Percentiles rank a stretch among this genome's conserved stretches.
phyloP scores from a whole-genome alignment of 1,140 invertebrate genomes.

The Dendrolimus kikuchii region DNA sequence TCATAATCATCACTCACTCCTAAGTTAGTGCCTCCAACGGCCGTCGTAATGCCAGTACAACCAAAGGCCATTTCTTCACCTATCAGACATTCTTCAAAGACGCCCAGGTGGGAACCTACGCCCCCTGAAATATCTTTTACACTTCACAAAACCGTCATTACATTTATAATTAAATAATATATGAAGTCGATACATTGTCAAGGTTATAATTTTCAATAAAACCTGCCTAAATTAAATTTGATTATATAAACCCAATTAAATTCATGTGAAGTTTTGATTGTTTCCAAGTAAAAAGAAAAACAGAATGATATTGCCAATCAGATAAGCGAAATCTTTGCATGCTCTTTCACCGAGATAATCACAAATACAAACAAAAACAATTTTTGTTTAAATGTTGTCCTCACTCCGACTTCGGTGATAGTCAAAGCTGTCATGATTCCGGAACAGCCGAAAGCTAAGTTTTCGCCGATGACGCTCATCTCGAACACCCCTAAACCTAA shows the following conservation, averaged over 20 bases:
- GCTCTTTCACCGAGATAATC: slow-evolving; percentile 6
- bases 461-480: slow-evolving; percentile 36
- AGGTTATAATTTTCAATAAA: too few species aligned
- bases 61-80: slow-evolving; percentile 30
- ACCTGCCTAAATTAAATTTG: too few species aligned
- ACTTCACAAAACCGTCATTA: background rate
- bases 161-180: too few species aligned
- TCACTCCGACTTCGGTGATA: slow-evolving; percentile 59
- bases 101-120: slow-evolving; percentile 21
- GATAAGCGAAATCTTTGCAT: slow-evolving; percentile 1
- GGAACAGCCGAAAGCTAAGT: slow-evolving; percentile 45
- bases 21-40: slow-evolving; percentile 24
- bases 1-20: slow-evolving; percentile 28
- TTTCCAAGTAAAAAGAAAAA: too few species aligned
- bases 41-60: slow-evolving; percentile 27
- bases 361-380: background rate
- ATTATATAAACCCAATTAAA: too few species aligned
- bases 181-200: too few species aligned
- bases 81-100: slow-evolving; percentile 31
- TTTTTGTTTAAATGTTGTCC: slow-evolving; percentile 9
- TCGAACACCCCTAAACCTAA: slow-evolving; percentile 54
- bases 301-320: background rate
- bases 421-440: slow-evolving; percentile 51
- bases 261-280: too few species aligned
- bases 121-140: slow-evolving; percentile 25